Evolutionary conservation across 1,140 invertebrate species (phyloP).

Genomic region (Drosophila sproati): DNA sequence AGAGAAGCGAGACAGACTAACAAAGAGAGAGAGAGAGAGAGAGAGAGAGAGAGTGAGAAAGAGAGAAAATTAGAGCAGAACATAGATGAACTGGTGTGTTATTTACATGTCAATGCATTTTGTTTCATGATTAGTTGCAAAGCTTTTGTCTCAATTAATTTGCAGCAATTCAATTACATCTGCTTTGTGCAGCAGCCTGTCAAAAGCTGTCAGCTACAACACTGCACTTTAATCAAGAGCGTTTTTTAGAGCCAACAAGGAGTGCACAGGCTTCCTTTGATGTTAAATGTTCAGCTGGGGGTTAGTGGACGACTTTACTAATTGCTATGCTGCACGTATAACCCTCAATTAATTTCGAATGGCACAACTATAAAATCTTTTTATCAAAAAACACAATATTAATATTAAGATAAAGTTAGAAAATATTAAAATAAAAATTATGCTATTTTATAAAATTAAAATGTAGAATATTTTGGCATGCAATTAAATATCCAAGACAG

Average conservation of each 20-base stretch:
- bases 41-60: not conserved
- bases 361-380: too few relatives aligned
- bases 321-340: not conserved
- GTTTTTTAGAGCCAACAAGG: not conserved
- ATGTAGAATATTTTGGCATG: not conserved
- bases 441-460: too few relatives aligned
- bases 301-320: not conserved
- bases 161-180: slow-evolving; percentile 41
- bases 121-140: slow-evolving; percentile 65
- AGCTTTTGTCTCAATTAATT: slow-evolving; percentile 43
- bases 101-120: slow-evolving; percentile 77
- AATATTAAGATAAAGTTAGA: too few relatives aligned
- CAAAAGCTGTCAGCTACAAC: slow-evolving; percentile 64
- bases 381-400: too few relatives aligned
- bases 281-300: not conserved
- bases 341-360: not conserved
- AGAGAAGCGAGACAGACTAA: not conserved
- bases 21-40: not conserved
- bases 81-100: slow-evolving; percentile 55
- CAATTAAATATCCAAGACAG: too few relatives aligned
- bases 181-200: slow-evolving; percentile 34
- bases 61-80: not conserved
- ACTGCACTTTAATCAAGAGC: slow-evolving; percentile 1
- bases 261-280: not conserved
- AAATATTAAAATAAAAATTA: not conserved